Conservation (phyloP, 2,113 vertebrate species). For the Peucedramus taeniatus region DNA sequence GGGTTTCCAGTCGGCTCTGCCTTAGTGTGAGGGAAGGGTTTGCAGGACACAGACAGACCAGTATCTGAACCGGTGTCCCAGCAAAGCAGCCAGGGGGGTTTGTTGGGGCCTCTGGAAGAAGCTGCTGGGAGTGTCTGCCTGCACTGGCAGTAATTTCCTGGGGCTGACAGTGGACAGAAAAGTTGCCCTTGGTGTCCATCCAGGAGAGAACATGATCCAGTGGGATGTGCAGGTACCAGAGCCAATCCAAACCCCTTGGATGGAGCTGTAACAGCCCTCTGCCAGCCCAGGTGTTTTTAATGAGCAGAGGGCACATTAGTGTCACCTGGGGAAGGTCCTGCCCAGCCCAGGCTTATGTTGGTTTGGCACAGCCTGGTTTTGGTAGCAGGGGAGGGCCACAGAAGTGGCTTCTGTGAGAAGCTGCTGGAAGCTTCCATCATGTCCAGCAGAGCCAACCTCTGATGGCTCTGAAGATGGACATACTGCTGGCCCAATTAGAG, state of each 20-base stretch:
- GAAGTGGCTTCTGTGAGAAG: not conserved
- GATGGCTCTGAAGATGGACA: not conserved
- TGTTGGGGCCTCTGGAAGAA: not conserved
- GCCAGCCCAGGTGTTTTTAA: not conserved
- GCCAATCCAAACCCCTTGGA: not conserved
- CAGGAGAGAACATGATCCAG: not conserved
- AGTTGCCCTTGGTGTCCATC: not conserved
- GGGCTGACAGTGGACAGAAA: not conserved
- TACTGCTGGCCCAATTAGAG: not conserved
- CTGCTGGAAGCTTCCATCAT: not conserved
- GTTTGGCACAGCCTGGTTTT: not conserved
- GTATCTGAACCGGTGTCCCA: not conserved
- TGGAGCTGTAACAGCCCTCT: not conserved
- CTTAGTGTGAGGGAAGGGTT: too few species aligned
- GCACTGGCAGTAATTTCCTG: not conserved
- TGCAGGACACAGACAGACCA: not conserved
- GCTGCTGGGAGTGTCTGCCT: not conserved
- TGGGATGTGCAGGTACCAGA: not conserved
- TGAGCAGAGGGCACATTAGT: not conserved
- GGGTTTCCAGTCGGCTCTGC: not conserved
- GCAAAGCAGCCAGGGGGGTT: not conserved
- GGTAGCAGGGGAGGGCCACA: not conserved
- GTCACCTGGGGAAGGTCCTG: not conserved
- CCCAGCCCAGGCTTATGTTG: not conserved
- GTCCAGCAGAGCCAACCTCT: not conserved